phyloP scores from a whole-genome alignment of 2,888 invertebrate species.

The Gandaritis pyraliata region DNA sequence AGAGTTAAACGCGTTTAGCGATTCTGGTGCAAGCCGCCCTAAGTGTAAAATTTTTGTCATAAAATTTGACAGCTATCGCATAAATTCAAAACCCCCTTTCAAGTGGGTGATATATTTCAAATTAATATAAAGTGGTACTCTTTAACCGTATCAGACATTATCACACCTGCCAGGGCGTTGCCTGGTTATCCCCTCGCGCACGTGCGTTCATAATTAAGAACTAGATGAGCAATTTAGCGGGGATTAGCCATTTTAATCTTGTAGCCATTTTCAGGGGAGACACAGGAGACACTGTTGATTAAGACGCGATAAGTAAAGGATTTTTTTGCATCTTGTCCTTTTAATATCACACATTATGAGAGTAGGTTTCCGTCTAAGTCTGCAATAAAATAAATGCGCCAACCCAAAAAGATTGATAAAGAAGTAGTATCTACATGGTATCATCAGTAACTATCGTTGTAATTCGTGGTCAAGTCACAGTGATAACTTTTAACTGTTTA shows the following conservation, averaged over 20 bases:
- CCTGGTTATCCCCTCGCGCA: slow-evolving; percentile 64
- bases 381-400: no score
- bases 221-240: slow-evolving; percentile 74
- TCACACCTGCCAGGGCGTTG: slow-evolving; percentile 57
- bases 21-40: no score
- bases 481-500: no score
- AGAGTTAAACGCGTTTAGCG: no score
- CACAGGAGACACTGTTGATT: slow-evolving; percentile 38
- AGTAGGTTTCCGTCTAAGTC: no score
- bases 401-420: no score
- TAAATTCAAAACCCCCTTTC: slow-evolving; percentile 1
- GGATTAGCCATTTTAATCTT: slow-evolving; percentile 73
- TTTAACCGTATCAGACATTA: slow-evolving; percentile 32
- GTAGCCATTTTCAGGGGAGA: slow-evolving; percentile 50
- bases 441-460: no score
- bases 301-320: slow-evolving; percentile 22
- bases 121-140: slow-evolving; percentile 31
- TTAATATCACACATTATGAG: no score
- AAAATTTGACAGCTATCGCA: background rate
- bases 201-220: slow-evolving; percentile 67
- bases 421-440: no score
- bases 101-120: slow-evolving; percentile 25
- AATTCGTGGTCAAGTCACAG: no score
- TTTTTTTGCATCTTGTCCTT: no score
- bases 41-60: no score